These are phyloP conservation scores for Propithecus deckenii DNA, from an alignment of 2,797 vertebrate species.

Conservation along the genomic window DNA sequence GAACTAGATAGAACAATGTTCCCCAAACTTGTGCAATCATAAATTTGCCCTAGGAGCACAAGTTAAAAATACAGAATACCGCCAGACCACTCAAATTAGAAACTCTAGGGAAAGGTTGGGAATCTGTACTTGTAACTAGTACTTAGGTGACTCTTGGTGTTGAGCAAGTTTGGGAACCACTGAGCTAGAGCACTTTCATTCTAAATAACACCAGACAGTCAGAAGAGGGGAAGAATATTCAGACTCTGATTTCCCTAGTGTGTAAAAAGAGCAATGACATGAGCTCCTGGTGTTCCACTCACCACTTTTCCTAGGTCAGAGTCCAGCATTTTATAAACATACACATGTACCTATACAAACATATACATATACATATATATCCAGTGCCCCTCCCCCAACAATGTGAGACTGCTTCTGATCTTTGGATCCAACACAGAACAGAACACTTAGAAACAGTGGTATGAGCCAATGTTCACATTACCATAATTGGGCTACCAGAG, in stretches of 20 bases:
- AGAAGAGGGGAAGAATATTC: background rate
- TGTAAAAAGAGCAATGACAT: background rate
- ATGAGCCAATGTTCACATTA: background rate
- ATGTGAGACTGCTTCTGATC: background rate
- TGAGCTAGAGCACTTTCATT: background rate
- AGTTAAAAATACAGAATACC: background rate
- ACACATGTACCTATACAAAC: background rate
- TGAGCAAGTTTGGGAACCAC: background rate
- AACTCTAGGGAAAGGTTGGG: background rate
- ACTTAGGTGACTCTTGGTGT: background rate
- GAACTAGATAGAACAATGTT: background rate
- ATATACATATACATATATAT: accelerated
- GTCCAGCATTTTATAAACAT: background rate
- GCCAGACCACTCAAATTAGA: background rate
- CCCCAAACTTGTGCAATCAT: background rate
- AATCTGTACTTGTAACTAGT: background rate
- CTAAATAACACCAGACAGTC: background rate
- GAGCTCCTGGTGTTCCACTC: background rate
- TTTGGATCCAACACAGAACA: background rate
- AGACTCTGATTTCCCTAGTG: background rate
- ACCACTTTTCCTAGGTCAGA: background rate
- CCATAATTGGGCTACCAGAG: background rate
- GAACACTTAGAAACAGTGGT: background rate
- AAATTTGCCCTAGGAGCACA: background rate
- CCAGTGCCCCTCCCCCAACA: accelerated